A percentile compares a stretch with the other conserved stretches of the same genome.
These are phyloP conservation scores for Tyria jacobaeae DNA, from an alignment of 2,888 invertebrate species.

Conservation along the genomic window DNA sequence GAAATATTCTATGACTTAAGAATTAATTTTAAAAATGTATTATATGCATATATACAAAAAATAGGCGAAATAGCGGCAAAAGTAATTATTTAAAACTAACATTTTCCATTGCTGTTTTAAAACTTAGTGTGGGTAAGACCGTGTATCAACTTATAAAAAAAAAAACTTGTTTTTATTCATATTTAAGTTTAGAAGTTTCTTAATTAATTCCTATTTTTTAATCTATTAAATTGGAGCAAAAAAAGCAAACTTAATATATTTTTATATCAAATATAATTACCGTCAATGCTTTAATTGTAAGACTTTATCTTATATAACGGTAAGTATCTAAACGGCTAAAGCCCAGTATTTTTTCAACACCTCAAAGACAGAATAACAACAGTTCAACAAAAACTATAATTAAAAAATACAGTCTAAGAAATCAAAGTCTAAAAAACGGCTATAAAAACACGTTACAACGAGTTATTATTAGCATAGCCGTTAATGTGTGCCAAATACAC, in stretches of 20 bases:
- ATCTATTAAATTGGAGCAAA: too few species aligned
- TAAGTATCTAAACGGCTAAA: neutral
- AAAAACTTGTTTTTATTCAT: too few species aligned
- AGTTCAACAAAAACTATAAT: neutral
- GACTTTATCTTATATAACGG: neutral
- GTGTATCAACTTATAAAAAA: too few species aligned
- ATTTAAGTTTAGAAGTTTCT: too few species aligned
- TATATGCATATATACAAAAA: too few species aligned
- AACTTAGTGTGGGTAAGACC: too few species aligned
- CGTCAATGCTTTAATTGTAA: neutral
- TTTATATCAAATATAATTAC: neutral
- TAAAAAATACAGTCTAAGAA: slow-evolving; percentile 15
- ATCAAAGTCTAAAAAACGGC: slow-evolving; percentile 1
- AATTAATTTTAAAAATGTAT: too few species aligned
- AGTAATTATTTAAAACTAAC: too few species aligned
- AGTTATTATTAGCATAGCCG: slow-evolving; percentile 28
- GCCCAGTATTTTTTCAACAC: neutral
- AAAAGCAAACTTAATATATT: too few species aligned
- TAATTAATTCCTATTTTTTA: neutral
- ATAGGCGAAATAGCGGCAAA: too few species aligned
- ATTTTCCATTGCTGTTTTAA: too few species aligned
- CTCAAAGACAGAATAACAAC: neutral
- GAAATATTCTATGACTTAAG: too few species aligned
- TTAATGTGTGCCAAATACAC: slow-evolving; percentile 21
- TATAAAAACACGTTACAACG: slow-evolving; percentile 3